Evolutionary conservation across 1,140 invertebrate genomes (phyloP).

Genomic region (Drosophila nigromelanica): DNA sequence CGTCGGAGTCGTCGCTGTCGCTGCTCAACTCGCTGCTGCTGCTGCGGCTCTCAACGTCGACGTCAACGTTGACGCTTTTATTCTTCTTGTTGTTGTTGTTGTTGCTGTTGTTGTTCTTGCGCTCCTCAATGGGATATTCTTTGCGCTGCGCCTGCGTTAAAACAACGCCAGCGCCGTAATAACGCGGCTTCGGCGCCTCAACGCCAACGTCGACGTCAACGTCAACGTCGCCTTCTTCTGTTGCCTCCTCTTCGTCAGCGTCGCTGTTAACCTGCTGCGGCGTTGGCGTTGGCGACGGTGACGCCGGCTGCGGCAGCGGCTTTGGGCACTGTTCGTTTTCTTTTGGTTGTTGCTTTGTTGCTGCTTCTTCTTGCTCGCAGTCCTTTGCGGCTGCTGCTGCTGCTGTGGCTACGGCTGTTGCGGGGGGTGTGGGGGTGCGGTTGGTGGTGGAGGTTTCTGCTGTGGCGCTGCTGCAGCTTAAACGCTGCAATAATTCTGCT

Average conservation of each 20-base stretch:
- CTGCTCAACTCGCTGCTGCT: constrained; percentile 12
- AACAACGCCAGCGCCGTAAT: constrained; percentile 87
- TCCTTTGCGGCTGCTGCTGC: constrained; percentile 52
- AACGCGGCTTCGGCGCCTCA: constrained; percentile 85
- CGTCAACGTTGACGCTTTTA: constrained; percentile 34
- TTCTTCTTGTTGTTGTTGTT: no score
- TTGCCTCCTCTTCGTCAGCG: constrained; percentile 2
- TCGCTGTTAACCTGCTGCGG: constrained; percentile 11
- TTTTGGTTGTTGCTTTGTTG: constrained; percentile 67
- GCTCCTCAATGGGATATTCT: constrained; percentile 87
- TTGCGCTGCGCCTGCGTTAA: constrained; percentile 91
- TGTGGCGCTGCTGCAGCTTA: constrained; percentile 46
- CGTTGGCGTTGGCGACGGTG: constrained; percentile 7
- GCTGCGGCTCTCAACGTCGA: constrained; percentile 59
- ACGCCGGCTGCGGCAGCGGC: constrained; percentile 21
- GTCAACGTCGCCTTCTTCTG: constrained; percentile 38
- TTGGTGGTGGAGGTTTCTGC: constrained; percentile 25
- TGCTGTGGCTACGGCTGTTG: neutral
- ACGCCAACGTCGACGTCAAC: constrained; percentile 58
- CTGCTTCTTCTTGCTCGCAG: constrained; percentile 45
- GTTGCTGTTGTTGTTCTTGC: constrained; percentile 7
- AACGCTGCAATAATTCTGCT: constrained; percentile 66
- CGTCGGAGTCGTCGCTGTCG: constrained; percentile 67
- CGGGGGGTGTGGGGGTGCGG: constrained; percentile 7
- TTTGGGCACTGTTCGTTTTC: constrained; percentile 48